A percentile compares a stretch with the other conserved stretches of the same genome.
phyloP scores from a whole-genome alignment of 2,797 vertebrate species.

The Anabacerthia variegaticeps region DNA sequence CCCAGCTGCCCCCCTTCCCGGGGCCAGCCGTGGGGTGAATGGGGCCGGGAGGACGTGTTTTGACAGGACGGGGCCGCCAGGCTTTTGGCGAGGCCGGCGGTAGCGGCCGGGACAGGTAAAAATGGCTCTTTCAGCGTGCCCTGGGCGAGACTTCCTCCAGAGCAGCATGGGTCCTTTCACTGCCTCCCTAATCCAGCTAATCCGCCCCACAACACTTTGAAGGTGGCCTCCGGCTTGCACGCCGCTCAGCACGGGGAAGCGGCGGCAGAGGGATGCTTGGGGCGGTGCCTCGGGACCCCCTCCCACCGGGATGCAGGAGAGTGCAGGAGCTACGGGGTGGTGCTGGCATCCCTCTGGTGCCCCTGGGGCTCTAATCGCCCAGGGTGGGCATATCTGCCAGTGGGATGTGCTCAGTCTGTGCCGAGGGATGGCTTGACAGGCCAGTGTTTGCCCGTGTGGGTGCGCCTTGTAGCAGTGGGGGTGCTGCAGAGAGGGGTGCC shows the following conservation, averaged over 20 bases:
- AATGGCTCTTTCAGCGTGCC: slow-evolving; percentile 85
- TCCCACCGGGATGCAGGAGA: neutral
- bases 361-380: neutral
- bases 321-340: neutral
- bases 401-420: accelerated
- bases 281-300: neutral
- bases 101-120: slow-evolving; percentile 79
- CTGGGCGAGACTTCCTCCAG: slow-evolving; percentile 87
- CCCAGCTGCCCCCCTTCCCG: neutral
- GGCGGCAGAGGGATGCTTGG: slow-evolving; percentile 5
- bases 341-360: neutral
- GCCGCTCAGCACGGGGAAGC: slow-evolving; percentile 55
- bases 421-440: accelerated
- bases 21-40: slow-evolving; percentile 32
- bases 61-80: slow-evolving; percentile 64
- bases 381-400: accelerated
- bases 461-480: neutral
- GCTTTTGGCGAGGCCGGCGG: slow-evolving; percentile 63
- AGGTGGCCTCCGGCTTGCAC: slow-evolving; percentile 81
- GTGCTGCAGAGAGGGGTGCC: neutral
- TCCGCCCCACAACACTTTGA: slow-evolving; percentile 92
- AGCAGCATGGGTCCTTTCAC: slow-evolving; percentile 90
- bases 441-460: accelerated
- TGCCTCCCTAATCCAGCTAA: slow-evolving; percentile 93
- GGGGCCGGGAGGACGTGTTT: slow-evolving; percentile 68